Conservation (phyloP, 2,888 invertebrate genomes). For the Tupiocoris notatus region DNA sequence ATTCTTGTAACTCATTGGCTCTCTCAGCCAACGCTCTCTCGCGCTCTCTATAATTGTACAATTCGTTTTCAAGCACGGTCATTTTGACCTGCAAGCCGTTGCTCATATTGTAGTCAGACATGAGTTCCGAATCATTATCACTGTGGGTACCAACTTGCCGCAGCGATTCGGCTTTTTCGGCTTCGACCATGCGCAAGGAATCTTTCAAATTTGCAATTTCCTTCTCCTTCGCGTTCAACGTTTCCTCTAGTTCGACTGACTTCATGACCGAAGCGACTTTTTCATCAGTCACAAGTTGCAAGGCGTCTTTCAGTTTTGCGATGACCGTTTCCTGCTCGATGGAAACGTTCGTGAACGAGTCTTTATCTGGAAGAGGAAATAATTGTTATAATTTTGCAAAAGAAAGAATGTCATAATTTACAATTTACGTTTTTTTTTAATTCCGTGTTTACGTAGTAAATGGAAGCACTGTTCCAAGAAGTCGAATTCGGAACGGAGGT, state of each 20-base stretch:
- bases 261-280: slow-evolving; percentile 76
- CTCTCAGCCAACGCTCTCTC: slow-evolving; percentile 15
- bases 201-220: slow-evolving; percentile 21
- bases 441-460: too few species aligned
- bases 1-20: slow-evolving; percentile 3
- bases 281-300: slow-evolving; percentile 62
- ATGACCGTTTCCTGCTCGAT: slow-evolving; percentile 58
- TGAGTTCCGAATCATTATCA: slow-evolving; percentile 18
- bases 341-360: slow-evolving; percentile 21
- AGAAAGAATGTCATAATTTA: too few species aligned
- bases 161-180: slow-evolving; percentile 6
- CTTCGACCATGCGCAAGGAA: slow-evolving; percentile 50
- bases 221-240: slow-evolving; percentile 35
- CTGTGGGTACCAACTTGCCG: not conserved
- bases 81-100: slow-evolving; percentile 20
- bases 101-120: slow-evolving; percentile 31
- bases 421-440: too few species aligned
- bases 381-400: too few species aligned
- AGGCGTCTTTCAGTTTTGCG: slow-evolving; percentile 59
- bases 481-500: too few species aligned
- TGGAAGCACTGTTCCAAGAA: too few species aligned
- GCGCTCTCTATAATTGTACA: slow-evolving; percentile 4
- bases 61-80: slow-evolving; percentile 22
- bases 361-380: slow-evolving; percentile 31
- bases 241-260: slow-evolving; percentile 73